Conservation (phyloP, 2,797 vertebrate genomes). For the Ctenopoma kingsleyae region DNA sequence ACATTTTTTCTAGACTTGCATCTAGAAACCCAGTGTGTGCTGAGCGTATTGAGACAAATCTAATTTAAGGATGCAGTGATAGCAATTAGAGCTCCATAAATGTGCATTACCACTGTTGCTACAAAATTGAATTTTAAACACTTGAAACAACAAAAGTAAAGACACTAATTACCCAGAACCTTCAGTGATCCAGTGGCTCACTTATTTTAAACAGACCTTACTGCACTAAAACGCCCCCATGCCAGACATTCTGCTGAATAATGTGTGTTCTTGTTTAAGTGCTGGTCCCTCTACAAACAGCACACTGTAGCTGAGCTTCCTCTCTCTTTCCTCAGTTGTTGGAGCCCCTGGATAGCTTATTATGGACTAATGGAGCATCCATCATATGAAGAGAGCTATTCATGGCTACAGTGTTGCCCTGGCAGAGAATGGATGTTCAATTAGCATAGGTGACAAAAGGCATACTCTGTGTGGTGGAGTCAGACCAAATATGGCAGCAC, state of each 20-base stretch:
- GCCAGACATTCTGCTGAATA: conserved; percentile 5
- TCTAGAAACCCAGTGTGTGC: neutral
- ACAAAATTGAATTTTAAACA: no score
- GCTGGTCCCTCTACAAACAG: neutral
- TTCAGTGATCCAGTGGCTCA: neutral
- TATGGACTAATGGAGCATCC: neutral
- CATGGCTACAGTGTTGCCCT: conserved; percentile 1
- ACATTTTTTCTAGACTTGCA: neutral
- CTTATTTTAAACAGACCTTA: neutral
- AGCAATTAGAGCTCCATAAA: neutral
- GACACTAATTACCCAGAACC: neutral
- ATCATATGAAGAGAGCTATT: neutral
- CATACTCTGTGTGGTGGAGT: conserved; percentile 12
- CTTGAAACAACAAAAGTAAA: neutral
- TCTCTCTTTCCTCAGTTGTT: conserved; percentile 8
- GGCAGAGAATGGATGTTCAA: conserved; percentile 31
- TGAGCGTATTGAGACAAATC: no score
- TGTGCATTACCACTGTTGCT: neutral
- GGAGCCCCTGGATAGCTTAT: conserved; percentile 5
- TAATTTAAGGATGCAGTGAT: no score
- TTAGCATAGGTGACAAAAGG: conserved; percentile 10
- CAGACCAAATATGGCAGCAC: conserved; percentile 31
- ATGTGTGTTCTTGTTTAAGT: conserved; percentile 7
- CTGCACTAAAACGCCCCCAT: neutral
- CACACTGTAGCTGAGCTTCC: neutral